Conservation (phyloP, 2,113 vertebrate genomes). For the Hyperopisus bebe region DNA sequence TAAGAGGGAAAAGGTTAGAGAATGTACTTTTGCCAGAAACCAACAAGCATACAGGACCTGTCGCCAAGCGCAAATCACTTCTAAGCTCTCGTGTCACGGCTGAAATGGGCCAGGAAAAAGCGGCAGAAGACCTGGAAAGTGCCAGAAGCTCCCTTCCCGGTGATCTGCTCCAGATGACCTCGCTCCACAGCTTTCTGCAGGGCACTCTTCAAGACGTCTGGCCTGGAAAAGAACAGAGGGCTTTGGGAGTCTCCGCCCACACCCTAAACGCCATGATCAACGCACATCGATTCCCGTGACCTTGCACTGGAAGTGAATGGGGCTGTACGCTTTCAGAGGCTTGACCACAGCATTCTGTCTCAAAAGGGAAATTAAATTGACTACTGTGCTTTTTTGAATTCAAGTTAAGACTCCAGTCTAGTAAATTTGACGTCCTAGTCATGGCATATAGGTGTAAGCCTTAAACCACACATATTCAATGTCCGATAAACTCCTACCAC, state of each 20-base stretch:
- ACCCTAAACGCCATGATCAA: neutral
- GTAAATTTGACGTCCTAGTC: neutral
- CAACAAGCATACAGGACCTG: neutral
- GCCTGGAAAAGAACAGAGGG: constrained; percentile 57
- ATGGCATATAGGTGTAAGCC: neutral
- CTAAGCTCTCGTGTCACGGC: neutral
- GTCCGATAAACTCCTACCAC: neutral
- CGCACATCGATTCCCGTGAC: neutral
- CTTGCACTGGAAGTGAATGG: neutral
- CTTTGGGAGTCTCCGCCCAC: neutral
- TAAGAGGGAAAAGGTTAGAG: neutral
- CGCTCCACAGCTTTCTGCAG: constrained; percentile 88
- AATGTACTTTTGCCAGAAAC: neutral
- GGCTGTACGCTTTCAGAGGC: neutral
- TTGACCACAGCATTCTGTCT: neutral
- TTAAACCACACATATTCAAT: neutral
- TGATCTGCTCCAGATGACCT: constrained; percentile 92
- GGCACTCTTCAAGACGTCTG: constrained; percentile 85
- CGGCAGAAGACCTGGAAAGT: constrained; percentile 81
- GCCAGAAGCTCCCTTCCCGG: constrained; percentile 89
- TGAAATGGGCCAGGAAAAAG: neutral
- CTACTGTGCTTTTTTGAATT: neutral
- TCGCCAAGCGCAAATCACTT: neutral
- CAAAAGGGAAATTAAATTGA: neutral
- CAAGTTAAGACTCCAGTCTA: neutral